These are phyloP conservation scores for Agonopterix arenella DNA, from an alignment of 2,888 invertebrate species.

Conservation along the genomic window DNA sequence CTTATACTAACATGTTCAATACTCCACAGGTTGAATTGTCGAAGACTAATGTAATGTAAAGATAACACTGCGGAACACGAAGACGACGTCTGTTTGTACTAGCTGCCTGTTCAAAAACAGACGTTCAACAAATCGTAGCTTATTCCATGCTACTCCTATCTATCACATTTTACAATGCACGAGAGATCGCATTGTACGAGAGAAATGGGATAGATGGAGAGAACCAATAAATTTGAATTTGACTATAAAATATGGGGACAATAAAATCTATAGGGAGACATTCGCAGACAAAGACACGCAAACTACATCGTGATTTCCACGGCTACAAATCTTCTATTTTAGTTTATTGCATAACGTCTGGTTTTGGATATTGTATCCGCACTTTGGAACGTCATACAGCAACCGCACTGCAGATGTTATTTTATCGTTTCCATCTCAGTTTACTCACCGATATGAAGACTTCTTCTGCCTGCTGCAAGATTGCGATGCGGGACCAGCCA, in stretches of 20 bases:
- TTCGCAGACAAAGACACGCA: constrained; percentile 20
- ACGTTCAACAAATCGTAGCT: constrained; percentile 10
- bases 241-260: constrained; percentile 29
- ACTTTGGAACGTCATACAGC: neutral
- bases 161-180: constrained; percentile 20
- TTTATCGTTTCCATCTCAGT: neutral
- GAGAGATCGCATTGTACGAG: constrained; percentile 21
- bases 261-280: constrained; percentile 28
- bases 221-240: constrained; percentile 31
- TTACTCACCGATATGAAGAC: constrained; percentile 92
- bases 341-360: neutral
- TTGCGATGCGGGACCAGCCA: constrained; percentile 98
- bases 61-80: constrained; percentile 25
- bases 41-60: constrained; percentile 35
- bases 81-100: constrained; percentile 14
- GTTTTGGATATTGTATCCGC: neutral
- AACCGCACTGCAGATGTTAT: no score
- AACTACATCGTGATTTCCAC: constrained; percentile 20
- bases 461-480: constrained; percentile 98
- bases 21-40: constrained; percentile 42
- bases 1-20: constrained; percentile 15
- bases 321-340: constrained; percentile 20
- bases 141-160: constrained; percentile 14
- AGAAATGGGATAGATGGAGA: constrained; percentile 13
- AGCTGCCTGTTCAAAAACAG: constrained; percentile 16